Percentiles rank a stretch among this genome's conserved stretches.
phyloP scores from a whole-genome alignment of 2,888 invertebrate genomes.

The Drosophila emarginata region DNA sequence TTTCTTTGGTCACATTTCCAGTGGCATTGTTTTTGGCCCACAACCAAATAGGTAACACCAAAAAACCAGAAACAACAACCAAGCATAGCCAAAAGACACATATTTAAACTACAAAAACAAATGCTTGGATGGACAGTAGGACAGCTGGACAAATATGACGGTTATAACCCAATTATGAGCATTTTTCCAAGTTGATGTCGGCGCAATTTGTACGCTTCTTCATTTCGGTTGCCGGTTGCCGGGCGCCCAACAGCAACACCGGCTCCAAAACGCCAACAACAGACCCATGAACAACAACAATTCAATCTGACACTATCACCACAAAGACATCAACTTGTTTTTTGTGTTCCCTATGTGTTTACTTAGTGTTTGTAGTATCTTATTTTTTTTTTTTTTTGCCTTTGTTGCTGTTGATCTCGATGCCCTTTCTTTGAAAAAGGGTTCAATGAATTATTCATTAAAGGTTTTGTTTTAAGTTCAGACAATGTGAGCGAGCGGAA shows the following conservation, averaged over 20 bases:
- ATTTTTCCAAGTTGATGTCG: constrained; percentile 65
- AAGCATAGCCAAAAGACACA: constrained; percentile 2
- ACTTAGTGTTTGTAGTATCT: constrained; percentile 10
- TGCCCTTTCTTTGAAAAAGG: neutral
- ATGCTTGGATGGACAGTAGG: neutral
- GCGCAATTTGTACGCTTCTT: constrained; percentile 42
- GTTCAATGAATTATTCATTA: constrained; percentile 17
- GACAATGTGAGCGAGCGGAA: neutral
- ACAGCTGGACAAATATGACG: constrained; percentile 40
- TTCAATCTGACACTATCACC: constrained; percentile 52
- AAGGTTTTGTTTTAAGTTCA: neutral
- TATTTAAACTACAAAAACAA: constrained; percentile 35
- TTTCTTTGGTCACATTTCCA: constrained; percentile 38
- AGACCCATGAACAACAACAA: constrained; percentile 27
- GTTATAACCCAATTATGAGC: constrained; percentile 71
- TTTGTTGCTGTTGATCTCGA: constrained; percentile 23
- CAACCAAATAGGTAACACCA: constrained; percentile 6
- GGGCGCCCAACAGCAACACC: too few species aligned
- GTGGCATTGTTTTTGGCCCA: constrained; percentile 40
- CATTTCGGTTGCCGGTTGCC: neutral
- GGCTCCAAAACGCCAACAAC: neutral
- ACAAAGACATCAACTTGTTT: constrained; percentile 51
- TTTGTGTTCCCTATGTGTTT: constrained; percentile 14
- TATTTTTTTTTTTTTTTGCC: too few species aligned
- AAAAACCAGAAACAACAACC: constrained; percentile 37